Base-by-base conservation (phyloP, 2,888 invertebrate genomes). In the Schizaphis graminum region DNA sequence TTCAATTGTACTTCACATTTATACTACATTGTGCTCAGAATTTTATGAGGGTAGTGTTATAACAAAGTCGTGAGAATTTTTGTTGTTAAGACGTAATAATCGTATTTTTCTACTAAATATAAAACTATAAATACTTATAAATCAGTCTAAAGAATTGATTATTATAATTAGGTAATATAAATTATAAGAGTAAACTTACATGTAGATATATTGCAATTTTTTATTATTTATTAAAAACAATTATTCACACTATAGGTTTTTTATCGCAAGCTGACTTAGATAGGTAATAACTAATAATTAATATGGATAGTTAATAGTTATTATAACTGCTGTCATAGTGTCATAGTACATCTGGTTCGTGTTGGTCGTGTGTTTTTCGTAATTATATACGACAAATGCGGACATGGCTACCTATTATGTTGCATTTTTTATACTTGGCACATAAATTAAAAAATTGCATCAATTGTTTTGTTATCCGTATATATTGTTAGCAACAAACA, bases 1-100 rank as follows among this genome's bases (percentile, higher is more conserved):
- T 86, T 86, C 57, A 92, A 86, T 86, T 92, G 86, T 86, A 91
- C 47, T 35, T 57, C 91, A 92, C 35, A 61, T 87, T 91, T 92
- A 57, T 61, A 44, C 24, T 8, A 57, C 86, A 57, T 86, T 86
- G 91, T 61, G 57, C 13, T 85, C 16, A n/a, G 26, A 35, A 86
- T 91, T 57, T 44, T n/a, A 57, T 86, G 10, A 57, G 57, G 35
- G n/a, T 57, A 89, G n/a, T 49, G 86, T 49, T 47, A n/a, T 86
- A 86, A 92, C 21, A 28, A 92, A 61, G 86, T 61, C 86, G 61
- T 86, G 86, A 92, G 86, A 92, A 87, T 87, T 49, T 86, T 92
- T 44, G 10, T 77, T 77, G 35, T 35, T 21, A 77, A 77, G 35
- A 77, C 8, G 8, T 77, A 21, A 77, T 35, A 77, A 77, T 77